These are phyloP conservation scores for Tenodera sinensis DNA, from an alignment of 2,888 invertebrate species.

Conservation along the genomic window DNA sequence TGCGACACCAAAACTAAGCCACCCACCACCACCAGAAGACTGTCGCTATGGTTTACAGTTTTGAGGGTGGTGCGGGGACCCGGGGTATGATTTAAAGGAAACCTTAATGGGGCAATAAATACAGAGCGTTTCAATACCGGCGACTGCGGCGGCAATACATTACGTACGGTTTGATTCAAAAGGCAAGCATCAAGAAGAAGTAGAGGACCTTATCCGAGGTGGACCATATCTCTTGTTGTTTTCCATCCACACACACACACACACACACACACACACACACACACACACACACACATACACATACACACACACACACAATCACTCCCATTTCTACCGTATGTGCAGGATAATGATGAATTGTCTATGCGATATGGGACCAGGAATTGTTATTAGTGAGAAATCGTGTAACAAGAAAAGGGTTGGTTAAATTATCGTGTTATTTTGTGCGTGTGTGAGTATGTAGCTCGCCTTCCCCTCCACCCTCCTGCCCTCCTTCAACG, in stretches of 20 bases:
- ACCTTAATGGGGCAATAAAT: constrained; percentile 61
- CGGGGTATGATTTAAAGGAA: constrained; percentile 53
- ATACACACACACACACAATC: neutral
- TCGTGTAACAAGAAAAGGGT: neutral
- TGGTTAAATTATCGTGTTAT: neutral
- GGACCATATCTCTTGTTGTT: neutral
- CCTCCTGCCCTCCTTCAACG: no score
- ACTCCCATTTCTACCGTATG: neutral
- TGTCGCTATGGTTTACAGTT: neutral
- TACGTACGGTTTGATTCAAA: constrained; percentile 16
- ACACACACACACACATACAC: neutral
- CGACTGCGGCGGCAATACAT: constrained; percentile 21
- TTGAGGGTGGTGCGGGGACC: neutral
- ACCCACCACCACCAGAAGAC: neutral
- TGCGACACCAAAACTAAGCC: neutral
- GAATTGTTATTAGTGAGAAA: neutral
- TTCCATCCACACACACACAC: neutral
- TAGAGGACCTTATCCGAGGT: constrained; percentile 19
- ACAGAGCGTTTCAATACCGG: constrained; percentile 52
- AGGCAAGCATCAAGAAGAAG: constrained; percentile 9
- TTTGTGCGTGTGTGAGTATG: neutral
- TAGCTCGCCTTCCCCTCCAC: no score
- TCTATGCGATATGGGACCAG: constrained; percentile 1
- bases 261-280: neutral
- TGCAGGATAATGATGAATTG: constrained; percentile 10